Base-by-base conservation (phyloP, 2,888 invertebrate genomes). In the Oscheius sp. region DNA sequence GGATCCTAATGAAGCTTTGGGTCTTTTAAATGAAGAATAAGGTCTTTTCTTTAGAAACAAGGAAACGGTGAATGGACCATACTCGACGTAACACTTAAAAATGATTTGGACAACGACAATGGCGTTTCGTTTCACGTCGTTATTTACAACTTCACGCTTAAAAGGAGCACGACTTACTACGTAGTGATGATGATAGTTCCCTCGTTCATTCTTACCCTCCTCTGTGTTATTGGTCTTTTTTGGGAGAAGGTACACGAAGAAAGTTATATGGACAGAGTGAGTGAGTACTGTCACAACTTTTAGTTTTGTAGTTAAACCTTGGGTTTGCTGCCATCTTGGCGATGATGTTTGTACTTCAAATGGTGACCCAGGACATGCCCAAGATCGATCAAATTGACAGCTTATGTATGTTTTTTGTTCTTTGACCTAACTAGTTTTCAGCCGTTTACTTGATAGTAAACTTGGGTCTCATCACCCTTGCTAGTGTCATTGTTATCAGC, bases 391-490 rank as follows among this genome's bases (percentile, higher is more conserved):
- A 21, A 21, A 21, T 21, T 21, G 21, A 21, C 21, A 21, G 21
- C 21, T 21, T 21, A 21, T 21, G 21, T 9, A 50, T 1, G 50
- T 11, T 58, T n/a, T 58, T 21, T 21, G 21, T 21, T 21, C 21
- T 21, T 21, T 21, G 21, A 21, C 21, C 0, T 21, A 21, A 21
- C 21, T 21, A 21, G 21, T 21, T 62, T 62, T 29, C 62, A 62
- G 62, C 62, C 11, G 47, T 42, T n/a, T 62, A 42, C n/a, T 62
- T 47, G 11, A 62, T 62, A 47, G 62, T 62, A 13, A 62, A 62
- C n/a, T n/a, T 62, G 37, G 62, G 62, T 13, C 62, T 62, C n/a
- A 62, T 62, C 42, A 62, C 62, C 37, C 62, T 62, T 10, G 37
- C 62, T 29, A 42, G 62, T 62, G 62, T 62, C 10, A 11, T 10